Evolutionary conservation across 2,888 invertebrate species (phyloP).

Genomic region (Drosophila kuntzei): DNA sequence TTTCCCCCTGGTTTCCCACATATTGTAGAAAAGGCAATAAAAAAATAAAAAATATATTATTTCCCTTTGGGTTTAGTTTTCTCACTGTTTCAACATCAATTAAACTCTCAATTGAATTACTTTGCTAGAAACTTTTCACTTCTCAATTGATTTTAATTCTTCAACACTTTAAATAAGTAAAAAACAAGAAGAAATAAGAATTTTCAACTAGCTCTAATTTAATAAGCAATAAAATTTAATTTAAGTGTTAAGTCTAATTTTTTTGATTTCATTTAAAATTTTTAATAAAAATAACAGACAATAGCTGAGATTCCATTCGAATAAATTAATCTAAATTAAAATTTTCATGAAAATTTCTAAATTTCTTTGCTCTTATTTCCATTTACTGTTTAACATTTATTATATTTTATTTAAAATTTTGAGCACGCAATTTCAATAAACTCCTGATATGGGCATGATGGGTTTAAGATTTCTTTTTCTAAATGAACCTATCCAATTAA

Average conservation of each 20-base stretch:
- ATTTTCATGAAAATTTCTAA: too few relatives aligned
- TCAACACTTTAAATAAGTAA: neutral
- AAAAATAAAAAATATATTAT: neutral
- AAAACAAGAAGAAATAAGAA: neutral
- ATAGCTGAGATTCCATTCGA: too few relatives aligned
- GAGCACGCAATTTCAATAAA: too few relatives aligned
- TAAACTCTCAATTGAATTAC: constrained; percentile 32
- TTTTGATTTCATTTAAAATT: too few relatives aligned
- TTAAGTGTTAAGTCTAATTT: neutral
- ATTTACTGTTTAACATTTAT: too few relatives aligned
- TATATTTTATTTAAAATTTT: too few relatives aligned
- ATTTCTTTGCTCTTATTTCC: too few relatives aligned
- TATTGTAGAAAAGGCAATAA: constrained; percentile 9
- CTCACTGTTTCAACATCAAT: constrained; percentile 21
- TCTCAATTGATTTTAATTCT: constrained; percentile 10
- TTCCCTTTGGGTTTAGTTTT: neutral
- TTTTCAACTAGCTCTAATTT: neutral
- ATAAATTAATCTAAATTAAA: too few relatives aligned
- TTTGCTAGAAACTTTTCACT: constrained; percentile 5
- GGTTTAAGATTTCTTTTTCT: too few relatives aligned
- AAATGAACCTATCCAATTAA: too few relatives aligned
- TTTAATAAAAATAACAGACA: too few relatives aligned
- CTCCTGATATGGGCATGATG: too few relatives aligned
- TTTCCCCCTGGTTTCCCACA: neutral
- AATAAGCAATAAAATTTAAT: neutral